Conservation (phyloP, 2,113 vertebrate genomes). For the Etheostoma spectabile region DNA sequence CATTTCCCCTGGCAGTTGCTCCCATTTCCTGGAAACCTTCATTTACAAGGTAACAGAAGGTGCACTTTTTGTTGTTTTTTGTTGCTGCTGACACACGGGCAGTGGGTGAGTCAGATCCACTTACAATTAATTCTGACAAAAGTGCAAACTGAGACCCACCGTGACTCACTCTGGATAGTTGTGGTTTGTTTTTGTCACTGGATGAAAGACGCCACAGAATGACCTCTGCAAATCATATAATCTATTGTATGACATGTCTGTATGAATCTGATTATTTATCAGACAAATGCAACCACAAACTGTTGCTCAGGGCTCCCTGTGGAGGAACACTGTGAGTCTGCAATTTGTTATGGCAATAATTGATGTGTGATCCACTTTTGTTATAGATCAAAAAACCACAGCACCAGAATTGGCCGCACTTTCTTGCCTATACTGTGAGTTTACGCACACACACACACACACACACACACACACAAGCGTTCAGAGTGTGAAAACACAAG, state of each 20-base stretch:
- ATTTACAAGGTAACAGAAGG: conserved; percentile 7
- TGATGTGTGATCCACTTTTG: conserved; percentile 30
- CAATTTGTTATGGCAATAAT: neutral
- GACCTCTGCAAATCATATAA: neutral
- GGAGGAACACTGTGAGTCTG: neutral
- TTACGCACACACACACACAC: neutral
- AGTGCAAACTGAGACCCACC: conserved; percentile 38
- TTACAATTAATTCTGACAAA: conserved; percentile 11
- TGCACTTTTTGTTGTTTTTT: neutral
- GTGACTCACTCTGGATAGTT: conserved; percentile 30
- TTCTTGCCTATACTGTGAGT: neutral
- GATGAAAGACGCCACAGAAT: conserved; percentile 18
- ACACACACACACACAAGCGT: conserved; percentile 1
- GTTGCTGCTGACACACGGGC: neutral
- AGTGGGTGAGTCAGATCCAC: conserved; percentile 47
- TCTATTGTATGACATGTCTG: neutral
- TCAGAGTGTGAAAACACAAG: conserved; percentile 31
- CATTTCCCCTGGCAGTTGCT: conserved; percentile 52
- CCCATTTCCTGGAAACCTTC: conserved; percentile 29
- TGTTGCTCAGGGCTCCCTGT: too few relatives aligned
- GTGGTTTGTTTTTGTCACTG: conserved; percentile 10
- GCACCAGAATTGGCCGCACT: neutral
- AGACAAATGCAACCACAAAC: neutral
- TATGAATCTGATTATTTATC: neutral
- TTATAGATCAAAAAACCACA: conserved; percentile 17